Evolutionary conservation across 2,797 vertebrate genomes (phyloP), one percentile per base, ranked within the genome.

Genomic region (Eleutherodactylus coqui): DNA sequence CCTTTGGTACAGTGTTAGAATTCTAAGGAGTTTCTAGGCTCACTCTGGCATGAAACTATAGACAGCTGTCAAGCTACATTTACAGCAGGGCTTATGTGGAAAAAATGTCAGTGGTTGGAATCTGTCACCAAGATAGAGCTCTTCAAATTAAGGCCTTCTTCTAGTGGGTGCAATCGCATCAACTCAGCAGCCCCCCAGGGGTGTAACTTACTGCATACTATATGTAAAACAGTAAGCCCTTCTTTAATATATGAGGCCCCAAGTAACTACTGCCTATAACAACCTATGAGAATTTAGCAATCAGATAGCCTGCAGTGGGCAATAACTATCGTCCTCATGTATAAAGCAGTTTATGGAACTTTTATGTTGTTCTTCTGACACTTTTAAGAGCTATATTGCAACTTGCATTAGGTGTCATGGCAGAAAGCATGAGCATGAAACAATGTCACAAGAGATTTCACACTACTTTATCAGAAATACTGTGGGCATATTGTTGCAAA

Each of bases 61-160:
- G 70, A 47, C 82, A 83, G 70, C 82, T 83, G 53, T 75, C 67
- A 69, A 32, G 34, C 14, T 36, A 36, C 64, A 69, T 69, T 36
- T 69, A 38, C 64, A 69, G 32, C 21, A 6, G 32, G 64, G 16
- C 10, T 69, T 69, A 38, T 69, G 64, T 69, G 34, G 4, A 69
- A 51, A 60, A 73, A 38, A 80, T 80, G 29, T 17, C 51, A 62
- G 53, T 62, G 60, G 34, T 69, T 1, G 32, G 34, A 36, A 69
- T 36, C 17, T 38, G 21, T 69, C 64, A 69, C 34, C 13, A 14
- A 38, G 6, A 36, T 19, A 19, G 17, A 9, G 34, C 16, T 69
- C 1, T 32, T 29, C 4, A 29, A 5, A 9, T 60, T 60, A 60
- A 21, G 24, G 51, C 6, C 11, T 29, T n/a, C n/a, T 27, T 8